Evolutionary conservation across 2,113 vertebrate species (phyloP).

Genomic region (Anolis sagrei): DNA sequence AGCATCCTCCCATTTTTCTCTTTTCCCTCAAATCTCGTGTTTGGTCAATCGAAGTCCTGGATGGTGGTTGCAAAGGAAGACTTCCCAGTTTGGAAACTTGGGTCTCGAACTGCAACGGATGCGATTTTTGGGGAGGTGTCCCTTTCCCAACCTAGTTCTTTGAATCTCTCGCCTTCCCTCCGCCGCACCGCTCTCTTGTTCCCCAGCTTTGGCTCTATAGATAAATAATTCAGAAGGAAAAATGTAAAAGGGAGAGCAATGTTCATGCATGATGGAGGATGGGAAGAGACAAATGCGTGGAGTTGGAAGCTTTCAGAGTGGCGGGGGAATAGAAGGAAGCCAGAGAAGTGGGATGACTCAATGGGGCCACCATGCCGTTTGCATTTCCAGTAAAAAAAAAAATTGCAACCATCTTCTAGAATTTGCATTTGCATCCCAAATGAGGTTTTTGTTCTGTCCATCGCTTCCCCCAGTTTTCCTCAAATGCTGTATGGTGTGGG

Average conservation of each 20-base stretch:
- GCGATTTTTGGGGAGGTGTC: not conserved
- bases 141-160: not conserved
- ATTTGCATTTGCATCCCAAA: too few species aligned
- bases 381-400: not conserved
- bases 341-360: not conserved
- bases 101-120: rapidly evolving
- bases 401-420: too few species aligned
- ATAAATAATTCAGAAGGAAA: slow-evolving; percentile 58
- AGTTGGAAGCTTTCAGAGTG: rapidly evolving
- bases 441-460: too few species aligned
- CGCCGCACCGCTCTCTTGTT: slow-evolving; percentile 17
- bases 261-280: not conserved
- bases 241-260: slow-evolving; percentile 32
- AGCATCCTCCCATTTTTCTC: not conserved
- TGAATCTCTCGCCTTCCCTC: not conserved
- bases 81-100: not conserved
- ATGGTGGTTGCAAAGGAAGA: too few species aligned
- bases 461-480: too few species aligned
- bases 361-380: not conserved
- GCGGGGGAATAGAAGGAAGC: rapidly evolving
- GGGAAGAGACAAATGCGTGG: not conserved
- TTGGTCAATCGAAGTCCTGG: not conserved
- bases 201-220: not conserved
- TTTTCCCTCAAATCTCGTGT: not conserved
- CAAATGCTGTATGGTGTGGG: too few species aligned